phyloP scores from a whole-genome alignment of 1,140 invertebrate genomes.

The Lordiphosa mommai region DNA sequence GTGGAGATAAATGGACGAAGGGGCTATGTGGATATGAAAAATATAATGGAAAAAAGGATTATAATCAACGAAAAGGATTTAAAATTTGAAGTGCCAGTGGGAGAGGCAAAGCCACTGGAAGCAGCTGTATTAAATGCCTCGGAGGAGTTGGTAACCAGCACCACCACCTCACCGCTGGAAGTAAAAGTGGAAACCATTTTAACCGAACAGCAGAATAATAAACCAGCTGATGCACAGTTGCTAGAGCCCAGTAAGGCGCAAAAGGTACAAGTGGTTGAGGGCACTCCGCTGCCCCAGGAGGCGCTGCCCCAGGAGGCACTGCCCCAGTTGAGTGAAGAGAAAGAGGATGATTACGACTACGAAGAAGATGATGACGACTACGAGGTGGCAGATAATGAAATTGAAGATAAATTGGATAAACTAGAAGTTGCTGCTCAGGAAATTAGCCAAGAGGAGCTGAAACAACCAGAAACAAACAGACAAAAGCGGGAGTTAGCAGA shows the following conservation, averaged over 20 bases:
- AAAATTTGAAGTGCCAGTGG: constrained; percentile 44
- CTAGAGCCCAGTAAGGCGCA: constrained; percentile 34
- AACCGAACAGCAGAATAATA: constrained; percentile 30
- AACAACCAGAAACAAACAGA: too few relatives aligned
- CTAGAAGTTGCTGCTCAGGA: too few relatives aligned
- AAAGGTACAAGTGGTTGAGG: constrained; percentile 54
- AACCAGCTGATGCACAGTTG: constrained; percentile 19
- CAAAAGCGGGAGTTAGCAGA: too few relatives aligned
- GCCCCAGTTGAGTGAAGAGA: too few relatives aligned
- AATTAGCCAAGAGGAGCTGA: too few relatives aligned
- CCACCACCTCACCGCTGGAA: constrained; percentile 57
- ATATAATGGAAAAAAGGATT: constrained; percentile 73
- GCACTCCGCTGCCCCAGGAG: constrained; percentile 55
- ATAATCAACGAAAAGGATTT: constrained; percentile 41
- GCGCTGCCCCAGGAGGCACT: constrained; percentile 50
- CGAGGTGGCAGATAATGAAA: constrained; percentile 14
- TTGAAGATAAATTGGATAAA: too few relatives aligned
- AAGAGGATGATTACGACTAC: constrained; percentile 45
- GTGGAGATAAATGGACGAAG: constrained; percentile 85
- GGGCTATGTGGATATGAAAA: constrained; percentile 85
- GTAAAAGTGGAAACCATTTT: constrained; percentile 35
- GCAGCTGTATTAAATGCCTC: constrained; percentile 50
- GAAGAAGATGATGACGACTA: constrained; percentile 22
- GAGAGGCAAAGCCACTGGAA: constrained; percentile 16
- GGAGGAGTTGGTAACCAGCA: constrained; percentile 25